phyloP scores from a whole-genome alignment of 1,140 invertebrate species.

The Drosophila nasuta region DNA sequence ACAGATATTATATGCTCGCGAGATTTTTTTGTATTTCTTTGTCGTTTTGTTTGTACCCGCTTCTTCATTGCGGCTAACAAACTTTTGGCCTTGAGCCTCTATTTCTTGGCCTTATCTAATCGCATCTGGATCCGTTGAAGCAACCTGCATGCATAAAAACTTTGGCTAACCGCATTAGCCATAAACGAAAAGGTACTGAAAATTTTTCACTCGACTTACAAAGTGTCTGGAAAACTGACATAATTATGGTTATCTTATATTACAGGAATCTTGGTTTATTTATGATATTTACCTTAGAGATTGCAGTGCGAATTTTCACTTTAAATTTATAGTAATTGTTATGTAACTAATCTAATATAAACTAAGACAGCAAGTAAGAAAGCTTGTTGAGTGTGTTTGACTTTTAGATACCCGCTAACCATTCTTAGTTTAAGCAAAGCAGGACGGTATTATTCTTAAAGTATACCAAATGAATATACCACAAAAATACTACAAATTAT shows the following conservation, averaged over 20 bases:
- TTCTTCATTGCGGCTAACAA: conserved; percentile 62
- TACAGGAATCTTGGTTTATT: neutral
- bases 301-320: too few relatives aligned
- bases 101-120: conserved; percentile 66
- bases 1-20: neutral
- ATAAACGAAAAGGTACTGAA: conserved; percentile 16
- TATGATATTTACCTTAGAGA: neutral
- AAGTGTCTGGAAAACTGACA: neutral
- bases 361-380: too few relatives aligned
- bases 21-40: conserved; percentile 23
- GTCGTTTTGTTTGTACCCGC: conserved; percentile 49
- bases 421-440: too few relatives aligned
- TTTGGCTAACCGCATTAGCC: conserved; percentile 6
- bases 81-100: conserved; percentile 59
- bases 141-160: conserved; percentile 16
- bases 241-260: neutral
- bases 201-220: conserved; percentile 20
- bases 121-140: conserved; percentile 37
- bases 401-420: too few relatives aligned
- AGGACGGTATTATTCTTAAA: too few relatives aligned
- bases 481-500: too few relatives aligned
- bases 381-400: too few relatives aligned
- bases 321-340: too few relatives aligned
- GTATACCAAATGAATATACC: too few relatives aligned
- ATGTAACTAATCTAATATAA: too few relatives aligned